Evolutionary conservation across 1,140 invertebrate genomes (phyloP), one percentile per base, ranked within the genome.

Genomic region (Penaeus japonicus): DNA sequence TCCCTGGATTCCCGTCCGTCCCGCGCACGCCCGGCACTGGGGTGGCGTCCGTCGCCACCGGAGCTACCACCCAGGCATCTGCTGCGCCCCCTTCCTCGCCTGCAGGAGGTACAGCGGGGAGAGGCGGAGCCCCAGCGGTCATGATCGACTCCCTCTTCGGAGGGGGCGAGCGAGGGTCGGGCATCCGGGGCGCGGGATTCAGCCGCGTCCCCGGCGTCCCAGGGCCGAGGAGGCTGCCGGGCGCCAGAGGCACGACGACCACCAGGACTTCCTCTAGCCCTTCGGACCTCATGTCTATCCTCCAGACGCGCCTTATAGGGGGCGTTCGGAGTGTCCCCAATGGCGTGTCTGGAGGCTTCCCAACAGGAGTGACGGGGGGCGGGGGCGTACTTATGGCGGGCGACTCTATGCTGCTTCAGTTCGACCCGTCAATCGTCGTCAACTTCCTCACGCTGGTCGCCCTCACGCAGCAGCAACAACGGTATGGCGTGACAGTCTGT

Each of bases 381-480:
- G 47, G 47, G 47, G 47, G 47, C 47, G 47, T 47, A 0, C 47
- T 47, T 1, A 47, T 47, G 47, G 47, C 47, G 55, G 80, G 53
- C 85, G 85, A 18, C 77, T 87, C 30, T 54, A 78, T 24, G 24
- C 78, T n/a, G 15, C 87, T 70, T 59, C 84, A 62, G 39, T 81
- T 70, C 84, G 84, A 77, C 65, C 87, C 75, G 59, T 86, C 86
- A 77, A 90, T 79, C 35, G 87, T 90, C 39, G 87, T 90, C 12
- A 89, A 90, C 84, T 90, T 90, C 87, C 85, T 89, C 57, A 87
- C 89, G n/a, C 89, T 90, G 5, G 85, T 90, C 15, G 89, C 89
- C 5, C 89, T 90, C 27, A 87, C 80, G 22, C 81, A 87, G 32
- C 85, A 84, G 5, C 57, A 35, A 35, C 47, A 47, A 12, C 47